Evolutionary conservation across 2,888 invertebrate genomes (phyloP).

Genomic region (Scelioninae gen. 1): DNA sequence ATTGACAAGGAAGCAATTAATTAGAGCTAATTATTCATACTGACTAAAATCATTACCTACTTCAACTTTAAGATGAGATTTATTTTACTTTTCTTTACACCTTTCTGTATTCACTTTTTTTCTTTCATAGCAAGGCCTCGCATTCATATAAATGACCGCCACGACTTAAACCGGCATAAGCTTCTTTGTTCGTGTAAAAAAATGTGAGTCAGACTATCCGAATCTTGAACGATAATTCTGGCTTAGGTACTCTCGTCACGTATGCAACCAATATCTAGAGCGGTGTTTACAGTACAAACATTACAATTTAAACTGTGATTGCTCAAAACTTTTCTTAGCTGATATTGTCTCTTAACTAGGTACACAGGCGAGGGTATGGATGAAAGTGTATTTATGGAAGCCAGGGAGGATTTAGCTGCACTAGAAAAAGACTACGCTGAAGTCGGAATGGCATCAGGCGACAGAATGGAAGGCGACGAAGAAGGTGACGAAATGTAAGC

Average conservation of each 20-base stretch:
- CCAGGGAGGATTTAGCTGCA: slow-evolving; percentile 87
- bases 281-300: slow-evolving; percentile 59
- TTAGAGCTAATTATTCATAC: slow-evolving; percentile 15
- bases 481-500: slow-evolving; percentile 87
- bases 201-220: slow-evolving; percentile 19
- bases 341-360: slow-evolving; percentile 58
- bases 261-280: slow-evolving; percentile 55
- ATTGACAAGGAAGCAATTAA: slow-evolving; percentile 7
- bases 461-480: slow-evolving; percentile 87
- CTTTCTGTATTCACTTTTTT: slow-evolving; percentile 6
- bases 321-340: slow-evolving; percentile 36
- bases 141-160: slow-evolving; percentile 33
- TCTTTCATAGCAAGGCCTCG: background rate
- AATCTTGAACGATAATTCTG: slow-evolving; percentile 31
- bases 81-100: background rate
- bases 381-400: slow-evolving; percentile 80
- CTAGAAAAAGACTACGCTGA: slow-evolving; percentile 95
- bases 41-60: background rate
- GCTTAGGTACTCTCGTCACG: slow-evolving; percentile 44
- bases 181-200: slow-evolving; percentile 43
- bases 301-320: slow-evolving; percentile 61
- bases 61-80: background rate
- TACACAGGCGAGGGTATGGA: slow-evolving; percentile 37
- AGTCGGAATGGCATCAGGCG: slow-evolving; percentile 93
- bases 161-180: slow-evolving; percentile 30